Base-by-base conservation (phyloP, 2,113 vertebrate genomes). In the Connochaetes taurinus region DNA sequence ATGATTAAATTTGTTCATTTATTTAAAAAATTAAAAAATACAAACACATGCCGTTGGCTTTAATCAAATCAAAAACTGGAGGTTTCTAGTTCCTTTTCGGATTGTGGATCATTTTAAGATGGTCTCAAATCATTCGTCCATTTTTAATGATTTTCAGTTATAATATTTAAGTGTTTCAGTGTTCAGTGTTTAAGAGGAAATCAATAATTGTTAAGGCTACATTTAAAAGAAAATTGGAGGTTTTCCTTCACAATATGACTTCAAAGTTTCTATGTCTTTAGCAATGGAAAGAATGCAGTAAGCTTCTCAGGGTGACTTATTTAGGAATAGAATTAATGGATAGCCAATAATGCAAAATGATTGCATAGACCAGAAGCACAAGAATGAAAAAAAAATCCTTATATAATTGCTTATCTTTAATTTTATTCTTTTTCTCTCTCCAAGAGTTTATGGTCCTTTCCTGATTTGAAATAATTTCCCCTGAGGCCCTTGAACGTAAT, bases 401-500 rank as follows among this genome's bases (percentile, higher is more conserved):
- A 84, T 74, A 13, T 90, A 90, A 94, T 94, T 71, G 85, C 47
- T 95, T 96, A 85, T 94, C 74, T 95, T 80, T 87, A 96, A 95
- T 96, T 97, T 92, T n/a, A 74, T 78, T 95, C 71, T 64, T 84
- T 94, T 14, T 86, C 90, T 78, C 45, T 96, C 43, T 92, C 82
- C 52, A 81, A 82, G 64, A 97, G 43, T 88, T 96, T 91, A 96
- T 97, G 90, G n/a, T 52, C 16, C 58, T 96, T 97, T 96, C 57
- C n/a, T 88, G 85, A 92, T 94, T 60, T 95, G 82, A 82, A 96
- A 96, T 57, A 76, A 98, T 97, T 95, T 96, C 74, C 82, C 64
- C n/a, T 43, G 91, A 95, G 88, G 43, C 47, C 31, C 21, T 90
- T 96, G 57, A 87, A 67, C 74, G 13, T 60, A 95, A 97, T 92